phyloP scores from a whole-genome alignment of 92 coral and sea anemone species.

The Isaurus tuberculatus region DNA sequence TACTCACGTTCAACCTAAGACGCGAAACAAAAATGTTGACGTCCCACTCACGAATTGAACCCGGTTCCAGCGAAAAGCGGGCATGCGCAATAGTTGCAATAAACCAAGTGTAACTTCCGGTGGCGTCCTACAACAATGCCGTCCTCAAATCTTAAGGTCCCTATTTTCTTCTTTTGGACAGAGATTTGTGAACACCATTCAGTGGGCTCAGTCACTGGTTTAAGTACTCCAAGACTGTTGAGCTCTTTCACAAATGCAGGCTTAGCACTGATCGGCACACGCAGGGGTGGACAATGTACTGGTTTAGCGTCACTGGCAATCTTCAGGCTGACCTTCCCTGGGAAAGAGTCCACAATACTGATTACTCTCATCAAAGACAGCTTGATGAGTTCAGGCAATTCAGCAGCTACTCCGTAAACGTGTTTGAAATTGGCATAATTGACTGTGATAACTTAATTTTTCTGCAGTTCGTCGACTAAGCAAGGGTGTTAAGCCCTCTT shows the following conservation, averaged over 20 bases:
- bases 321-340: slow-evolving; percentile 40
- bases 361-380: slow-evolving; percentile 19
- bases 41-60: no score
- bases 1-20: no score
- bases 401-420: neutral
- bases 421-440: slow-evolving; percentile 55
- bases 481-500: slow-evolving; percentile 41
- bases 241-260: neutral
- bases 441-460: slow-evolving; percentile 50
- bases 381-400: neutral
- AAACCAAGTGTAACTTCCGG: no score
- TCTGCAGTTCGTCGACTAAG: slow-evolving; percentile 1
- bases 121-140: no score
- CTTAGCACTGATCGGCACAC: neutral
- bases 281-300: neutral
- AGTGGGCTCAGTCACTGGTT: neutral
- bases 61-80: no score
- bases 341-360: neutral
- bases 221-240: neutral
- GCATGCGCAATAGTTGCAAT: no score
- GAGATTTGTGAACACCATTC: neutral
- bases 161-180: neutral
- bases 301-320: slow-evolving; percentile 4
- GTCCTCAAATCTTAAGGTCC: neutral
- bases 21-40: no score